Evolutionary conservation across 2,113 vertebrate species (phyloP).

Genomic region (Carettochelys insculpta): DNA sequence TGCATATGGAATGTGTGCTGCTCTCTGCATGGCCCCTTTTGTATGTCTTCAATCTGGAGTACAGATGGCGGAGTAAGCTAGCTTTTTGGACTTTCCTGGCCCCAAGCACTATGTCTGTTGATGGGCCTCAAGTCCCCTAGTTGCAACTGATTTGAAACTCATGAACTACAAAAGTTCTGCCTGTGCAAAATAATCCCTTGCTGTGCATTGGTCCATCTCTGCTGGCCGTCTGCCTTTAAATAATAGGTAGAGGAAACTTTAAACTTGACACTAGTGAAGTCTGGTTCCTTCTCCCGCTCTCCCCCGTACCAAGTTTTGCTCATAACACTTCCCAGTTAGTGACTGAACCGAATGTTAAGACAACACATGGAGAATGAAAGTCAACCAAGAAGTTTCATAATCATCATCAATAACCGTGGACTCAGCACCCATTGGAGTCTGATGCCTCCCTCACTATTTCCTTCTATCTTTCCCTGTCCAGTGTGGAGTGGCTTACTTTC

Average conservation of each 20-base stretch:
- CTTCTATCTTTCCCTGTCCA: too few species aligned
- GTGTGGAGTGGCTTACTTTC: too few species aligned
- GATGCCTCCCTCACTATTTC: too few species aligned
- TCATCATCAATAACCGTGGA: too few species aligned
- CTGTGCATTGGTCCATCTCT: conserved; percentile 27
- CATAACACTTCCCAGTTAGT: background rate
- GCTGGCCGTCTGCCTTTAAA: conserved; percentile 45
- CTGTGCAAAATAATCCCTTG: conserved; percentile 35
- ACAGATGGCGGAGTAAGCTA: conserved; percentile 51
- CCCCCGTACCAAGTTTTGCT: background rate
- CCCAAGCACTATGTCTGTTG: conserved; percentile 29
- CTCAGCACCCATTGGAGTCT: too few species aligned
- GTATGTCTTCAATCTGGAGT: conserved; percentile 39
- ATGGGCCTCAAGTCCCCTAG: conserved; percentile 1
- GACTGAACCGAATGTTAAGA: background rate
- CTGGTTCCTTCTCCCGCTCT: background rate
- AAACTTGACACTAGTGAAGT: background rate
- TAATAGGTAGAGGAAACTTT: conserved; percentile 18
- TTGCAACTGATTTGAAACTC: conserved; percentile 62
- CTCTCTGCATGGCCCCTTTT: background rate
- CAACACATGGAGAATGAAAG: background rate
- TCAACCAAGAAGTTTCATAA: background rate
- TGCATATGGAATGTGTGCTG: background rate
- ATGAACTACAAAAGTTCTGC: conserved; percentile 54
- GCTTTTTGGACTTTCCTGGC: conserved; percentile 59